Base-by-base conservation (phyloP, 2,888 invertebrate species). In the Tipula vernalis region DNA sequence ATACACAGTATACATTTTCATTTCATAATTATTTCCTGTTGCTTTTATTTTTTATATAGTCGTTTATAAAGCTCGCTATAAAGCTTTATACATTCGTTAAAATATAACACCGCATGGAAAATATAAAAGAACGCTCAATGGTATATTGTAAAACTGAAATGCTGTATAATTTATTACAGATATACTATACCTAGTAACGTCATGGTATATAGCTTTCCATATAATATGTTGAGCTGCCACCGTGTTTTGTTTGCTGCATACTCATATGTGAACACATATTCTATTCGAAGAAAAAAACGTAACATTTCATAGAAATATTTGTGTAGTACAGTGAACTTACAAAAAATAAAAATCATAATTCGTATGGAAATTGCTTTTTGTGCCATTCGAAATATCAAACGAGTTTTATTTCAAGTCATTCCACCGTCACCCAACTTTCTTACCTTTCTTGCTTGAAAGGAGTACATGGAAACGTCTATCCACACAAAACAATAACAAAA, bases 21-120 rank as follows among this genome's bases (percentile, higher is more conserved):
- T 71, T 71, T 71, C 71, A 71, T 71, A 71, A 71, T 71, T 71
- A 71, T 71, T 71, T 71, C 71, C 71, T 71, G 71, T 71, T 71
- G 71, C 71, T 71, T 71, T 71, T 71, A 71, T 71, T 28, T 28
- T 71, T 71, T 71, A 28, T 10, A 28, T 71, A 28, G 28, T 51
- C 28, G 71, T 44, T 15, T 10, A 44, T 44, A 71, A 71, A 71
- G 71, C 71, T 71, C 28, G 18, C 28, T 18, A 71, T 71, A 71
- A 28, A 28, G 71, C 71, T 28, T 28, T 71, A 10, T 71, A 28
- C 28, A 10, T 71, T 4, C 71, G 71, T 28, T 28, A 8, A 28
- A 71, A 18, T 28, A 28, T 71, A 71, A 71, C 10, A 71, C 28
- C 71, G 28, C 3, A 6, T 71, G 28, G 71, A 18, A 28, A 28